phyloP scores from a whole-genome alignment of 2,888 invertebrate genomes.

The Acrobasis consociella region DNA sequence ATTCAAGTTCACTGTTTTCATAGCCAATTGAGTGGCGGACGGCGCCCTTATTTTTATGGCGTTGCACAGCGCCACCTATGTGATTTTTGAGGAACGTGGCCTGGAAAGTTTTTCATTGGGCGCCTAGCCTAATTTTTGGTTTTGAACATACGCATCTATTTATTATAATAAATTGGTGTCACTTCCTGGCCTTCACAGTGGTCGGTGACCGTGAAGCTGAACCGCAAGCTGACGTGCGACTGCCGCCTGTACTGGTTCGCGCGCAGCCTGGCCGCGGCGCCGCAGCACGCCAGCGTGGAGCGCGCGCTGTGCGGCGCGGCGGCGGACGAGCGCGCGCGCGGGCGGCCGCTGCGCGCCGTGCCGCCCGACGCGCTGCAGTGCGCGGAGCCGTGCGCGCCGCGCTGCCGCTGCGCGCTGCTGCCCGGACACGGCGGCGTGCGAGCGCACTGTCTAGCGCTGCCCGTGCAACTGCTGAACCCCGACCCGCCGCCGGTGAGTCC shows the following conservation, averaged over 20 bases:
- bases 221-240: not conserved
- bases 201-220: not conserved
- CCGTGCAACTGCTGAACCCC: conserved; percentile 16
- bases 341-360: conserved; percentile 2
- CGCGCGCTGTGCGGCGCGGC: conserved; percentile 25
- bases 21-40: no score
- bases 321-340: conserved; percentile 23
- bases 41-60: no score
- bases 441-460: conserved; percentile 14
- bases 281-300: conserved; percentile 27
- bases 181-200: no score
- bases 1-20: no score
- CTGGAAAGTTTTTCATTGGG: no score
- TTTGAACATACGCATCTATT: no score
- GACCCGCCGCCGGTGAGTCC: not conserved
- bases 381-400: conserved; percentile 24
- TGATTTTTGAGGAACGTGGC: no score
- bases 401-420: conserved; percentile 26
- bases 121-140: no score
- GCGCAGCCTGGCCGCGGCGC: conserved; percentile 28
- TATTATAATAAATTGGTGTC: no score
- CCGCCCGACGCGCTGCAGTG: conserved; percentile 23
- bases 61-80: no score
- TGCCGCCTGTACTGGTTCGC: not conserved
- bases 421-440: conserved; percentile 21